Evolutionary conservation across 2,888 invertebrate genomes (phyloP).

Genomic region (Patella depressa): DNA sequence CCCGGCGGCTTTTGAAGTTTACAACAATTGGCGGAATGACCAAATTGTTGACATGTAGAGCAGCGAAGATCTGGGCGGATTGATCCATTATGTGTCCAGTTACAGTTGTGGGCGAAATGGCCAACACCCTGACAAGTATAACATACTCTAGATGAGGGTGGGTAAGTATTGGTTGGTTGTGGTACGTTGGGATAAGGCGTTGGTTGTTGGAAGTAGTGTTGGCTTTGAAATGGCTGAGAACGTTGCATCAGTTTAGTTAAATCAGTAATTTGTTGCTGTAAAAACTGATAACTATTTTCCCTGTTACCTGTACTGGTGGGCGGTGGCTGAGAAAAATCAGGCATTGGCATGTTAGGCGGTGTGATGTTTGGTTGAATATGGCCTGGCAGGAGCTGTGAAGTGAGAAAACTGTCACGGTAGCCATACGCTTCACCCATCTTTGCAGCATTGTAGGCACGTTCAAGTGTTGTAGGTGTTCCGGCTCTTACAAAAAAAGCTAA

Average conservation of each 20-base stretch:
- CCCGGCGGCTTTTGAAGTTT: not conserved
- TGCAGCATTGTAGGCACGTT: not conserved
- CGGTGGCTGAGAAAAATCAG: too few relatives aligned
- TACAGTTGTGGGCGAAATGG: not conserved
- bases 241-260: too few relatives aligned
- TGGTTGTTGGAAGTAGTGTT: too few relatives aligned
- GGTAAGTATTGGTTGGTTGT: too few relatives aligned
- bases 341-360: too few relatives aligned
- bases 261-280: too few relatives aligned
- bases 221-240: too few relatives aligned
- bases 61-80: not conserved
- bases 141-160: not conserved
- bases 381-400: too few relatives aligned
- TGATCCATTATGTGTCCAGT: not conserved
- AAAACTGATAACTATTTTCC: too few relatives aligned
- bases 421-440: constrained; percentile 4
- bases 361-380: too few relatives aligned
- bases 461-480: not conserved
- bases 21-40: not conserved
- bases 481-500: constrained; percentile 8
- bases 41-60: not conserved
- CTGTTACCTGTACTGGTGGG: too few relatives aligned
- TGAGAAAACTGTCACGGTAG: not conserved
- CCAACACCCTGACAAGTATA: not conserved
- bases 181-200: too few relatives aligned